Conservation (phyloP, 2,888 invertebrate genomes). For the Sabatieria punctata region DNA sequence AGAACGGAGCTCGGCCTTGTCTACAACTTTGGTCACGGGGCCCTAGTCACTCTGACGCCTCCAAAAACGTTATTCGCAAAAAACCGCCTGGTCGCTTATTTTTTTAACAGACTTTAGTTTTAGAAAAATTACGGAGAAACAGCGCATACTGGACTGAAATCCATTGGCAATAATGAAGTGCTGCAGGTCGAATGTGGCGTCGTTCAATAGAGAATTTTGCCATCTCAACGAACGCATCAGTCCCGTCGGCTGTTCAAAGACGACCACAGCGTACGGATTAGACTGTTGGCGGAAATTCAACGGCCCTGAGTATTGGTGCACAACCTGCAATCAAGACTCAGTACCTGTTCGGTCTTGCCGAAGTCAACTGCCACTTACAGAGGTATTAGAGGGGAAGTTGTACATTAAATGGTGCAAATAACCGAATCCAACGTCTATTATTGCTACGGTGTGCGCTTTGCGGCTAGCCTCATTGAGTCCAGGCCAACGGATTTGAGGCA, state of each 20-base stretch:
- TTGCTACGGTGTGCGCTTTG: conserved; percentile 12
- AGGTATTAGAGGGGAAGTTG: conserved; percentile 22
- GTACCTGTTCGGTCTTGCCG: background rate
- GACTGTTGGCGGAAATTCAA: conserved; percentile 18
- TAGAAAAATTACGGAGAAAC: background rate
- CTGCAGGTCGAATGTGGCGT: background rate
- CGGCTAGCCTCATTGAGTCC: conserved; percentile 14
- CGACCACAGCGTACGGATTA: background rate
- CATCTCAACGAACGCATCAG: background rate
- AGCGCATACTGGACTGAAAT: background rate
- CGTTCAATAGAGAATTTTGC: background rate
- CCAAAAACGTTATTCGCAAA: too few relatives aligned
- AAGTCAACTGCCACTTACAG: too few relatives aligned
- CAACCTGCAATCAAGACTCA: conserved; percentile 11
- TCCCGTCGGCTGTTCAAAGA: background rate
- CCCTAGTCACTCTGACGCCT: too few relatives aligned
- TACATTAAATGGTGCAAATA: conserved; percentile 21
- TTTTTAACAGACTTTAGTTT: background rate
- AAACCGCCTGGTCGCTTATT: background rate
- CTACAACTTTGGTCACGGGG: too few relatives aligned
- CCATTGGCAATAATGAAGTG: background rate
- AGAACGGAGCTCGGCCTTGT: too few relatives aligned
- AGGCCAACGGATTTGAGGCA: conserved; percentile 19
- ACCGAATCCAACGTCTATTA: conserved; percentile 27
- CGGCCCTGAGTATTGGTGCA: conserved; percentile 19